These are phyloP conservation scores for Drosophila subsilvestris DNA, from an alignment of 2,888 invertebrate species.

Conservation along the genomic window DNA sequence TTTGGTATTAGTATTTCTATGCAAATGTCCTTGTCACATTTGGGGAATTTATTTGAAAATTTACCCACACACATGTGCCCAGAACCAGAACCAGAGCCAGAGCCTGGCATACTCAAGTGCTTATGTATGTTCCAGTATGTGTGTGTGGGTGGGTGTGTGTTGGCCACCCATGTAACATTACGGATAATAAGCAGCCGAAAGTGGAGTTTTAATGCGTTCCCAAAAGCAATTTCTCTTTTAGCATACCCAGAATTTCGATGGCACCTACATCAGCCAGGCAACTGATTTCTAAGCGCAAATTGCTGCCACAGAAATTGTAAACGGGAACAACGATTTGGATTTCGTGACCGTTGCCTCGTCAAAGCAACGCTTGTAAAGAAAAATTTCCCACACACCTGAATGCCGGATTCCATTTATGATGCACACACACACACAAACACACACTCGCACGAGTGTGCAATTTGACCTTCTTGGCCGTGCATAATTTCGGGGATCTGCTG, in stretches of 20 bases:
- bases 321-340: conserved; percentile 19
- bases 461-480: conserved; percentile 38
- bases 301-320: background rate
- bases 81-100: background rate
- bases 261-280: background rate
- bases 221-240: conserved; percentile 17
- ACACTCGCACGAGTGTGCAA: background rate
- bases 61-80: conserved; percentile 49
- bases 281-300: background rate
- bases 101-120: conserved; percentile 27
- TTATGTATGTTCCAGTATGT: conserved; percentile 1
- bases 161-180: conserved; percentile 12
- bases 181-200: conserved; percentile 56
- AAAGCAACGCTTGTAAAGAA: conserved; percentile 13
- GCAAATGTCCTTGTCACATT: conserved; percentile 79
- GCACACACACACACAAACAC: conserved; percentile 12
- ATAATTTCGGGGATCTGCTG: conserved; percentile 46
- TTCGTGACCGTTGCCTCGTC: conserved; percentile 13
- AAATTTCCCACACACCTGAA: conserved; percentile 1
- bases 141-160: conserved; percentile 10
- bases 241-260: too few species aligned
- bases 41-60: conserved; percentile 75
- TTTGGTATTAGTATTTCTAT: conserved; percentile 71
- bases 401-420: conserved; percentile 25
- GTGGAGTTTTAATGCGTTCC: conserved; percentile 41